A percentile compares a stretch with the other conserved stretches of the same genome.
phyloP scores from a whole-genome alignment of 2,888 invertebrate genomes.

The Standfussiana lucernea region DNA sequence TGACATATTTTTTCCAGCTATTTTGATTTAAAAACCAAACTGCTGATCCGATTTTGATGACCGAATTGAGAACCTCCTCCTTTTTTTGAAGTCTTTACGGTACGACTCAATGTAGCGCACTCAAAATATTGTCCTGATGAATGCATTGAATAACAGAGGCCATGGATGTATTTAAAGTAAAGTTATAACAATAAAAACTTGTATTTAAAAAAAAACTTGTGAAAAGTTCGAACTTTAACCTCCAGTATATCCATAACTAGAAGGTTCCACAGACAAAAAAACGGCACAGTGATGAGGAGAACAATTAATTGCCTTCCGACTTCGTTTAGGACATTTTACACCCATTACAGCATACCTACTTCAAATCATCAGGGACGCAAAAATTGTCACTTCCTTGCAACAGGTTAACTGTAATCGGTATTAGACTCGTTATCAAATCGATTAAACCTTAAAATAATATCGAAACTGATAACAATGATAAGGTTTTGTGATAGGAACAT shows the following conservation, averaged over 20 bases:
- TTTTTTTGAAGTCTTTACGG: too few relatives aligned
- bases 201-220: too few relatives aligned
- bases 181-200: neutral
- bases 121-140: neutral
- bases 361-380: neutral
- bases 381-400: constrained; percentile 16
- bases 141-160: neutral
- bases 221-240: neutral
- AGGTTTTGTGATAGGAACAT: constrained; percentile 11
- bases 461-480: constrained; percentile 44
- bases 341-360: neutral
- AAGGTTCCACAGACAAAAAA: neutral
- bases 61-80: too few relatives aligned
- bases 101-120: neutral
- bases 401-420: constrained; percentile 32
- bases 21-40: too few relatives aligned
- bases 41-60: too few relatives aligned
- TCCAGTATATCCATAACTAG: neutral
- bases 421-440: constrained; percentile 53
- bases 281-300: neutral
- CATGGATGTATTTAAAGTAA: neutral
- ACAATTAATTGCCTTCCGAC: neutral
- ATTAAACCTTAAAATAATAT: constrained; percentile 61
- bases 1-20: too few relatives aligned
- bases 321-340: neutral